Evolutionary conservation across 2,797 vertebrate species (phyloP).

Genomic region (Champsocephalus gunnari): DNA sequence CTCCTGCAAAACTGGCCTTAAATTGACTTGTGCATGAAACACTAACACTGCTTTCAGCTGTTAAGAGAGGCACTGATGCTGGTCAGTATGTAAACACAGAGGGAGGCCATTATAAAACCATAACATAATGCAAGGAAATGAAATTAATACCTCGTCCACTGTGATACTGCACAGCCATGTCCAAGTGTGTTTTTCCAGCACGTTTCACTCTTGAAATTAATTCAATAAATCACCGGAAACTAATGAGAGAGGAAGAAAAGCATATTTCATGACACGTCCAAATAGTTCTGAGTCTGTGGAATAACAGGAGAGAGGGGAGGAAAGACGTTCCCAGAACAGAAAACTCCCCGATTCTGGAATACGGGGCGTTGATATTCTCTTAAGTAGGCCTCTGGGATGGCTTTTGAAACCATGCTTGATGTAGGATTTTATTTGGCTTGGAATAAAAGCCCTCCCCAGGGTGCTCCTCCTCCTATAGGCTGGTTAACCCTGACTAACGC

Average conservation of each 20-base stretch:
- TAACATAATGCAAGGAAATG: conserved; percentile 12
- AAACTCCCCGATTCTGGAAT: conserved; percentile 61
- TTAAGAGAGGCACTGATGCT: not conserved
- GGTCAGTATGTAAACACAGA: conserved; percentile 12
- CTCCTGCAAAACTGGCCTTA: conserved; percentile 7
- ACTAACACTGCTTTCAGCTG: not conserved
- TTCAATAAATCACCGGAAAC: conserved; percentile 66
- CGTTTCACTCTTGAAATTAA: conserved; percentile 37
- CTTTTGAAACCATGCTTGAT: conserved; percentile 74
- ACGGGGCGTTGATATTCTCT: conserved; percentile 72
- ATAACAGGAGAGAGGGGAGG: conserved; percentile 55
- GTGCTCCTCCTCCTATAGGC: conserved; percentile 68
- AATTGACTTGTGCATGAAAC: conserved; percentile 38
- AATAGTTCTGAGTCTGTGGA: conserved; percentile 58
- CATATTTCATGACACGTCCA: conserved; percentile 59
- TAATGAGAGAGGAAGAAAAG: conserved; percentile 61
- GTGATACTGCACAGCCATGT: not conserved
- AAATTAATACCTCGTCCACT: not conserved
- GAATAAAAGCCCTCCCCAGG: conserved; percentile 76
- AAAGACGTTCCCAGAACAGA: conserved; percentile 60
- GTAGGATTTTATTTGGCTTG: conserved; percentile 81
- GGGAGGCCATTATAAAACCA: conserved; percentile 26
- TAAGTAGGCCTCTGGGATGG: conserved; percentile 77
- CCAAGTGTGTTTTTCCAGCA: conserved; percentile 34
- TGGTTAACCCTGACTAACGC: conserved; percentile 66